These are phyloP conservation scores for Sinella curviseta DNA, from an alignment of 1,140 invertebrate species.

Conservation along the genomic window DNA sequence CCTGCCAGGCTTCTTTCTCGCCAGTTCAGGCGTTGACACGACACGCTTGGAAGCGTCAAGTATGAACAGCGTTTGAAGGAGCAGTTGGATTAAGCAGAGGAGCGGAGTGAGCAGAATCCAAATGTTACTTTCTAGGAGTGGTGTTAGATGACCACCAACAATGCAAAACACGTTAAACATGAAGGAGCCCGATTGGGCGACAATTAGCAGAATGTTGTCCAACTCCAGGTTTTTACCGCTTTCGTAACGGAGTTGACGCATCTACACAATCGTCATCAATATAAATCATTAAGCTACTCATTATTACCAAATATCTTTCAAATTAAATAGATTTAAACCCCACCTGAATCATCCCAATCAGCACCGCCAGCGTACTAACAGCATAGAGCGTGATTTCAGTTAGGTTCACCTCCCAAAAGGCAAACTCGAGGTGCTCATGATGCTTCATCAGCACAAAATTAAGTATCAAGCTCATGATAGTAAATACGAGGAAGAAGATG, in stretches of 20 bases:
- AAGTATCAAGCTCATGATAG: conserved; percentile 84
- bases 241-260: conserved; percentile 57
- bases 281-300: conserved; percentile 55
- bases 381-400: conserved; percentile 73
- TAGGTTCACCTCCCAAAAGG: conserved; percentile 63
- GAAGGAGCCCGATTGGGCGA: conserved; percentile 84
- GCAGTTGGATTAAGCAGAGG: conserved; percentile 51
- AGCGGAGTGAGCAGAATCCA: conserved; percentile 71
- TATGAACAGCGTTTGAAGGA: conserved; percentile 65
- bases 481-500: conserved; percentile 78
- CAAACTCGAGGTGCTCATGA: conserved; percentile 55
- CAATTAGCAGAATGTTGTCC: conserved; percentile 79
- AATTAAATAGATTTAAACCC: conserved; percentile 53
- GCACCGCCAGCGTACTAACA: conserved; percentile 60
- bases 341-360: conserved; percentile 63
- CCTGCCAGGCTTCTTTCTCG: conserved; percentile 72
- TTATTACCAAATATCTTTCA: too few relatives aligned
- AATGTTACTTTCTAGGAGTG: conserved; percentile 65
- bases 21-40: conserved; percentile 63
- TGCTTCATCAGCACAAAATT: conserved; percentile 81
- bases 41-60: conserved; percentile 74
- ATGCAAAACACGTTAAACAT: conserved; percentile 85
- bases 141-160: conserved; percentile 65
- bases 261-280: conserved; percentile 54
- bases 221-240: conserved; percentile 65